Percentiles rank a stretch among this genome's conserved stretches.
These are phyloP conservation scores for Panulirus ornatus DNA, from an alignment of 1,140 invertebrate species.

Conservation along the genomic window DNA sequence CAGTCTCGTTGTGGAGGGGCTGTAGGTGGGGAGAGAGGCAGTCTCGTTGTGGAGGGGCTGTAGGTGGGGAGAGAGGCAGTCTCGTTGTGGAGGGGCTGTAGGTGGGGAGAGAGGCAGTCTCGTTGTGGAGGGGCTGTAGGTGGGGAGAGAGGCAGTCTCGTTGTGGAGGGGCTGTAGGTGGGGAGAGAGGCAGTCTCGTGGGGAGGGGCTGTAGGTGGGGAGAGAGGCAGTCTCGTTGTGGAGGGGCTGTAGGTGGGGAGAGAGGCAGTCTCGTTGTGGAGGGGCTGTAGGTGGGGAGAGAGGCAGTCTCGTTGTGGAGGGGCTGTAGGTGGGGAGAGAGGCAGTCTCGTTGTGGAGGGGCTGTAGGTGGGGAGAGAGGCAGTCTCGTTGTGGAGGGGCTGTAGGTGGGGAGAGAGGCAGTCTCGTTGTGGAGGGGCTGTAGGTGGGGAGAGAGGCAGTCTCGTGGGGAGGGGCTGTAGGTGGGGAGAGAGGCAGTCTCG, in stretches of 20 bases:
- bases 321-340: too few species aligned
- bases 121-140: neutral
- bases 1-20: too few species aligned
- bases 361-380: too few species aligned
- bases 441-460: neutral
- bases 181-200: slow-evolving; percentile 17
- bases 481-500: neutral
- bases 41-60: too few species aligned
- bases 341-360: too few species aligned
- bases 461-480: neutral
- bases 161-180: too few species aligned
- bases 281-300: neutral
- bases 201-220: slow-evolving; percentile 6
- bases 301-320: neutral
- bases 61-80: neutral
- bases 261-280: neutral
- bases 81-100: neutral
- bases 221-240: neutral
- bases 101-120: neutral
- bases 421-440: too few species aligned
- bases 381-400: too few species aligned
- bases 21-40: too few species aligned
- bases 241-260: neutral
- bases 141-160: neutral
- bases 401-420: too few species aligned